Conservation (phyloP, 2,113 vertebrate species). For the Callipepla squamata region DNA sequence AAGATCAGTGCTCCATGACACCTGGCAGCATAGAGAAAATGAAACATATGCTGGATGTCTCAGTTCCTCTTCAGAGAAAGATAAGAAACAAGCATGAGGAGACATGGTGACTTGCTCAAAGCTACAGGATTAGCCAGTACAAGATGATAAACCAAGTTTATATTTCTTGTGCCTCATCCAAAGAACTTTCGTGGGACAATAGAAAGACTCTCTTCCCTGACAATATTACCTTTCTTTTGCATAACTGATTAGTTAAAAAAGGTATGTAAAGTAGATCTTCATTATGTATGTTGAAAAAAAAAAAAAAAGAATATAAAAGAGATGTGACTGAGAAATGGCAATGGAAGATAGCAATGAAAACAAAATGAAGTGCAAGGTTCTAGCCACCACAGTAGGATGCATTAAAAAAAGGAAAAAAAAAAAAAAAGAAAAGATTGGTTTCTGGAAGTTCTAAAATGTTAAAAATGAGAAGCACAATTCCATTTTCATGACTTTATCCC, state of each 20-base stretch:
- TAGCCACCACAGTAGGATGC: not conserved
- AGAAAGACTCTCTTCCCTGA: not conserved
- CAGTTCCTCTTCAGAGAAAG: not conserved
- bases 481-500: not conserved
- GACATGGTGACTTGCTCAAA: not conserved
- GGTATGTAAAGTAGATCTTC: not conserved
- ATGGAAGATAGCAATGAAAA: not conserved
- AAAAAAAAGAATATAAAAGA: not conserved
- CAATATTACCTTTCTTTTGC: not conserved
- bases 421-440: not conserved
- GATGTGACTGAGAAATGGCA: not conserved
- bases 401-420: not conserved
- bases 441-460: not conserved
- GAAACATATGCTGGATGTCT: not conserved
- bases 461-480: not conserved
- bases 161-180: not conserved
- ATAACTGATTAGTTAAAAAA: not conserved
- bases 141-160: not conserved
- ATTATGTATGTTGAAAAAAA: not conserved
- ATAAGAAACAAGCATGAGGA: not conserved
- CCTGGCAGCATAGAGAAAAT: not conserved
- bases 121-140: not conserved
- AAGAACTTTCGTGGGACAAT: not conserved
- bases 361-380: not conserved
- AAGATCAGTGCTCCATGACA: not conserved